A percentile compares a stretch with the other conserved stretches of the same genome.
Conservation (phyloP, 1,140 invertebrate genomes). For the Bombyx mori region ASM3026992v2 NC_085119.1:11759001-11759500, state of each 20-base stretch:
- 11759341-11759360: slow-evolving; percentile 90
- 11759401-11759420: slow-evolving; percentile 3
- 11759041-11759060: slow-evolving; percentile 79
- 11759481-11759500: slow-evolving; percentile 39
- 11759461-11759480: slow-evolving; percentile 34
- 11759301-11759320: slow-evolving; percentile 88
- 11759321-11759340: slow-evolving; percentile 91
- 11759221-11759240: slow-evolving; percentile 84
- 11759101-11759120: slow-evolving; percentile 96
- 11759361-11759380: slow-evolving; percentile 54
- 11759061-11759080: slow-evolving; percentile 87
- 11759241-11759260: slow-evolving; percentile 84
- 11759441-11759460: slow-evolving; percentile 33
- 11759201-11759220: slow-evolving; percentile 76
- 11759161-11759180: slow-evolving; percentile 51
- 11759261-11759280: slow-evolving; percentile 73
- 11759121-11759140: slow-evolving; percentile 86
- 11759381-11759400: slow-evolving; percentile 5
- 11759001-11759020: slow-evolving; percentile 88
- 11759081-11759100: slow-evolving; percentile 94
- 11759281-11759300: slow-evolving; percentile 83
- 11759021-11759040: slow-evolving; percentile 85
- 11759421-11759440: slow-evolving; percentile 1
- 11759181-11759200: slow-evolving; percentile 32
- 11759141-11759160: slow-evolving; percentile 76